phyloP scores from a whole-genome alignment of 2,888 invertebrate genomes.

The Epiblema foenella region DNA sequence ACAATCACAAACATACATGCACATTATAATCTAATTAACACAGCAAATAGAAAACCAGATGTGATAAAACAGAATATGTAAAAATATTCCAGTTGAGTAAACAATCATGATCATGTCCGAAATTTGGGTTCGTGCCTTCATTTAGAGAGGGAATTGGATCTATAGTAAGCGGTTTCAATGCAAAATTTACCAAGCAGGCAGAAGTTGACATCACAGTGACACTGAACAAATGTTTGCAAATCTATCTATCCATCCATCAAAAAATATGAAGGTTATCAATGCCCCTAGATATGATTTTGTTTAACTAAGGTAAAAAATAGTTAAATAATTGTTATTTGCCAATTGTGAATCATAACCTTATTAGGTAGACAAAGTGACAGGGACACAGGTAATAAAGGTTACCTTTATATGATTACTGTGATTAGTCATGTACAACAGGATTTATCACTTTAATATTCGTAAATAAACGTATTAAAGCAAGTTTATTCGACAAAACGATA shows the following conservation, averaged over 20 bases:
- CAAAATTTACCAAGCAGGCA: constrained; percentile 24
- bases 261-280: constrained; percentile 29
- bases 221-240: constrained; percentile 31
- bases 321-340: background rate
- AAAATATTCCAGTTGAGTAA: constrained; percentile 43
- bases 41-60: constrained; percentile 41
- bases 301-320: background rate
- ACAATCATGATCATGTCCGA: constrained; percentile 36
- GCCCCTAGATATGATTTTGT: background rate
- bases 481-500: constrained; percentile 4
- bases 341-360: constrained; percentile 28
- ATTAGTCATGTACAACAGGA: background rate
- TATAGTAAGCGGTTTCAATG: constrained; percentile 32
- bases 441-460: background rate
- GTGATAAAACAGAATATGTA: constrained; percentile 37
- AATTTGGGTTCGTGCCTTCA: constrained; percentile 44
- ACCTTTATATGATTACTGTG: constrained; percentile 13
- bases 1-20: constrained; percentile 36
- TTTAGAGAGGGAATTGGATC: constrained; percentile 36
- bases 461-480: background rate
- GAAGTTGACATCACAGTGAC: constrained; percentile 18
- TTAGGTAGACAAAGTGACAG: constrained; percentile 29
- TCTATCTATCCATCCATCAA: constrained; percentile 11
- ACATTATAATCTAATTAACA: constrained; percentile 33
- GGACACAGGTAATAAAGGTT: constrained; percentile 22